These are phyloP conservation scores for Papilio polyxenes DNA, from an alignment of 1,140 invertebrate species.

Conservation along the genomic window DNA sequence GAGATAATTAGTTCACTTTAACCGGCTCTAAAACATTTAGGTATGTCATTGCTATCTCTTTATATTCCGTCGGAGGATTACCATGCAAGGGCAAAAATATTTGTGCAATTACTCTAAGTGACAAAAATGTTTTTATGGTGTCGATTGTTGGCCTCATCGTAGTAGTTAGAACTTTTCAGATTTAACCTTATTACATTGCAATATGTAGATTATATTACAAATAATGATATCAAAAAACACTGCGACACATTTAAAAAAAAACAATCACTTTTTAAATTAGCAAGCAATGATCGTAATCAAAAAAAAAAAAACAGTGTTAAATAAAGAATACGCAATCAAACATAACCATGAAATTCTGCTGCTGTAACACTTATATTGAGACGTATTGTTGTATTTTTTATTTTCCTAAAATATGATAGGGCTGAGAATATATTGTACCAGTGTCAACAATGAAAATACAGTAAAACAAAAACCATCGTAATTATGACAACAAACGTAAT, in stretches of 20 bases:
- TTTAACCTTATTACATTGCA: neutral
- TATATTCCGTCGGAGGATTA: constrained; percentile 11
- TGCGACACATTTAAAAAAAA: no score
- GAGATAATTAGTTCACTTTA: constrained; percentile 41
- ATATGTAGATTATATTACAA: neutral
- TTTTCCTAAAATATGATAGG: neutral
- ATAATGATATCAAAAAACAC: neutral
- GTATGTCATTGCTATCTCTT: neutral
- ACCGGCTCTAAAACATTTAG: constrained; percentile 28
- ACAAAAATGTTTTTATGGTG: neutral
- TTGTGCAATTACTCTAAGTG: neutral
- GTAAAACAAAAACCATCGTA: neutral
- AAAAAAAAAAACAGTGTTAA: no score
- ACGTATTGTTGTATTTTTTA: no score
- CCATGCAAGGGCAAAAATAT: neutral
- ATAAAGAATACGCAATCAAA: neutral
- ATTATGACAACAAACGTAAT: neutral
- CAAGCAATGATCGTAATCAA: neutral
- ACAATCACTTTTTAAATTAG: neutral
- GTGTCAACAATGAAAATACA: neutral
- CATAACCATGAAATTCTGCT: neutral
- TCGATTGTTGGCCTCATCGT: neutral
- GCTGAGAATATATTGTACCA: neutral
- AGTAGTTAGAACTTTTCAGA: neutral
- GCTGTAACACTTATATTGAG: neutral